Percentiles rank a stretch among this genome's conserved stretches.
These are phyloP conservation scores for Hypomecis punctinalis DNA, from an alignment of 2,888 invertebrate species.

Conservation along the genomic window DNA sequence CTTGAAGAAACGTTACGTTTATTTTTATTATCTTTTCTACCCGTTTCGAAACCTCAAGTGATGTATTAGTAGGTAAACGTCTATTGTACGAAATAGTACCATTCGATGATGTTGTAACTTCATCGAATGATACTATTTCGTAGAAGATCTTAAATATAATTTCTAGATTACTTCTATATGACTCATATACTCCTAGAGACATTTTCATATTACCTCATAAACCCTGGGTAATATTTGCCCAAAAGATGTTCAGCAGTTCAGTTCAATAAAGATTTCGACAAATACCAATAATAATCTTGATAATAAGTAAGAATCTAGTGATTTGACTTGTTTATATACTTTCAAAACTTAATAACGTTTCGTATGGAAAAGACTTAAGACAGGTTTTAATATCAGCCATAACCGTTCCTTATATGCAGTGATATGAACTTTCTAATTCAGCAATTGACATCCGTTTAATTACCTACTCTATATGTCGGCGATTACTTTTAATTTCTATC, in stretches of 20 bases:
- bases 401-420: conserved; percentile 41
- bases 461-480: conserved; percentile 5
- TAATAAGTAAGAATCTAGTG: not conserved
- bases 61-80: not conserved
- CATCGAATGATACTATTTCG: not conserved
- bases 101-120: not conserved
- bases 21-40: conserved; percentile 23
- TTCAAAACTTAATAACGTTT: not conserved
- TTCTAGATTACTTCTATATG: not conserved
- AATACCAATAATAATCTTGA: not conserved
- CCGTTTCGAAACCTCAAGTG: conserved; percentile 13
- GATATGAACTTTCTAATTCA: conserved; percentile 51
- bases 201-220: no score
- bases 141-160: not conserved
- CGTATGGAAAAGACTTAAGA: not conserved
- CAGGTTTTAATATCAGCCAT: conserved; percentile 14
- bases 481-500: conserved; percentile 17
- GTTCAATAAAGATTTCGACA: no score
- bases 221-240: no score
- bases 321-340: not conserved
- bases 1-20: conserved; percentile 28
- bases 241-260: no score
- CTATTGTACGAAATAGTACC: not conserved
- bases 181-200: no score
- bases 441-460: conserved; percentile 39